phyloP scores from a whole-genome alignment of 2,797 vertebrate species.

The Falco biarmicus region DNA sequence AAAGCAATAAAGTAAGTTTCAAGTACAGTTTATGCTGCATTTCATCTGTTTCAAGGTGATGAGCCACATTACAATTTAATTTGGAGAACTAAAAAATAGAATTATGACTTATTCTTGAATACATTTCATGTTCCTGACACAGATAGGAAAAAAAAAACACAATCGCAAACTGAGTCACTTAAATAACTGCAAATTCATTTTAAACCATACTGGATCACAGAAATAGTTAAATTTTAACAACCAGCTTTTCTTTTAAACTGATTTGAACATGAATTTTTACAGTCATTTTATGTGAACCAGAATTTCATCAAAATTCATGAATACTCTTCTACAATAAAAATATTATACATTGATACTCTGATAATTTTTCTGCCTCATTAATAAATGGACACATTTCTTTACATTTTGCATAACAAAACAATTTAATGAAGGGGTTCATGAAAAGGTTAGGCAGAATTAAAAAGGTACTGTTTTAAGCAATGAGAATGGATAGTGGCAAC shows the following conservation, averaged over 20 bases:
- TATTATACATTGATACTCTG: neutral
- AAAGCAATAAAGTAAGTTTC: neutral
- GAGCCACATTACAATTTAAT: neutral
- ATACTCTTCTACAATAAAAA: neutral
- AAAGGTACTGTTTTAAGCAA: neutral
- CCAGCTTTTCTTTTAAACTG: neutral
- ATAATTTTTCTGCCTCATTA: neutral
- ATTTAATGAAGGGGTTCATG: neutral
- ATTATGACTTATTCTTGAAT: neutral
- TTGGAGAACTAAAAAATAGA: neutral
- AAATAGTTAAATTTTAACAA: neutral
- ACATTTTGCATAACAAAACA: neutral
- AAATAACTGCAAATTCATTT: neutral
- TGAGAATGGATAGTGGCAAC: neutral
- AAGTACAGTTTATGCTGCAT: neutral
- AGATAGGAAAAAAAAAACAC: neutral
- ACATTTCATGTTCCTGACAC: neutral
- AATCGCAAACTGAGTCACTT: neutral
- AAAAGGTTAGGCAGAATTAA: neutral
- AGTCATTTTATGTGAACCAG: neutral
- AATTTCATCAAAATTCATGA: neutral
- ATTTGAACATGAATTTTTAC: neutral
- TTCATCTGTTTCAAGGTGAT: neutral
- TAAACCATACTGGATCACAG: neutral
- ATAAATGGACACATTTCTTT: neutral